Evolutionary conservation across 2,888 invertebrate species (phyloP).

Genomic region (Chouioia cunea): DNA sequence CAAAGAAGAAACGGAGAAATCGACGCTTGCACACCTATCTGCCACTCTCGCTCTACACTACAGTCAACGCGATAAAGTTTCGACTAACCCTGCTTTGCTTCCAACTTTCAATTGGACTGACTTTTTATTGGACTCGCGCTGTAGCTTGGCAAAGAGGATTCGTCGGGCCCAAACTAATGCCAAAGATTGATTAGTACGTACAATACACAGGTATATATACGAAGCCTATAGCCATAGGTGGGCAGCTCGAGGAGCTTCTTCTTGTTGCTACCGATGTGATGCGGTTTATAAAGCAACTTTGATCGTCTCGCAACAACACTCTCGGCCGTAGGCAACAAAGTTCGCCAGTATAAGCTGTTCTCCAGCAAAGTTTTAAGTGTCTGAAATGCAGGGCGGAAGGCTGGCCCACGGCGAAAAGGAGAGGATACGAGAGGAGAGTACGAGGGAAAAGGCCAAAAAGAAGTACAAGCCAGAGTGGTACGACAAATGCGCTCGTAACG

Average conservation of each 20-base stretch:
- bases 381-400: slow-evolving; percentile 34
- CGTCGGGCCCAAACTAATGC: too few relatives aligned
- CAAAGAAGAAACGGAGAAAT: slow-evolving; percentile 17
- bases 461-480: slow-evolving; percentile 12
- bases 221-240: too few relatives aligned
- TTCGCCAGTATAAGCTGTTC: slow-evolving; percentile 2
- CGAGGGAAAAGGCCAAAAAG: slow-evolving; percentile 4
- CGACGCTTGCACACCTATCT: slow-evolving; percentile 4
- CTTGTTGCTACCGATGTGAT: not conserved
- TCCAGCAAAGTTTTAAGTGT: slow-evolving; percentile 41
- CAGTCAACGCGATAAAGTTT: slow-evolving; percentile 16
- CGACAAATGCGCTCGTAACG: slow-evolving; percentile 43
- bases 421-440: slow-evolving; percentile 38
- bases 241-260: too few relatives aligned
- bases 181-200: too few relatives aligned
- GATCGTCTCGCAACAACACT: not conserved
- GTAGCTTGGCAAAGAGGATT: too few relatives aligned
- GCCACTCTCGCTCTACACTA: not conserved
- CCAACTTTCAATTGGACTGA: too few relatives aligned
- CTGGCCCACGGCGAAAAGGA: not conserved
- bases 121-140: too few relatives aligned
- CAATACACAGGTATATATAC: too few relatives aligned
- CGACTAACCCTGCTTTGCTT: not conserved
- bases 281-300: slow-evolving; percentile 9
- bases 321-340: slow-evolving; percentile 32